phyloP scores from a whole-genome alignment of 2,113 vertebrate species.

The Microtus oregoni region DNA sequence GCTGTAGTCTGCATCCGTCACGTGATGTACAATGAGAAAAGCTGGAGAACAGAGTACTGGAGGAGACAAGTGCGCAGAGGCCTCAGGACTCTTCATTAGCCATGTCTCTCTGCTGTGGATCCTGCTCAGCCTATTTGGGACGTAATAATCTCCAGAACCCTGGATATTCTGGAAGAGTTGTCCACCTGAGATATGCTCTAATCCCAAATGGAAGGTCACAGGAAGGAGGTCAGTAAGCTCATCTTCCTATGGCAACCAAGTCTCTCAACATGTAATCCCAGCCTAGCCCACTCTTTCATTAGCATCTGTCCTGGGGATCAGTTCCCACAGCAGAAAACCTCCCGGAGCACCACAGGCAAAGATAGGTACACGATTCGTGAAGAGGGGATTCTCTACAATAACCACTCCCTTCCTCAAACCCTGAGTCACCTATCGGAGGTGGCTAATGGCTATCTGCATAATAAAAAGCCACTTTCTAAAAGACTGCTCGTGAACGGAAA shows the following conservation, averaged over 20 bases:
- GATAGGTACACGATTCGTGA: not conserved
- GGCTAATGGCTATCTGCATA: not conserved
- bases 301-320: not conserved
- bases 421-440: not conserved
- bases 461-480: constrained; percentile 21
- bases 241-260: not conserved
- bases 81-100: not conserved
- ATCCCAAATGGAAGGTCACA: not conserved
- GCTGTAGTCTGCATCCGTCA: not conserved
- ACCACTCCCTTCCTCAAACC: not conserved
- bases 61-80: not conserved
- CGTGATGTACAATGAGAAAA: not conserved
- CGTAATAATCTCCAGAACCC: not conserved
- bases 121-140: not conserved
- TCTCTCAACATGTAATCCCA: not conserved
- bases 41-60: not conserved
- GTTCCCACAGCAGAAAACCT: not conserved
- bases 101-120: not conserved
- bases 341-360: not conserved
- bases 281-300: not conserved
- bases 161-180: not conserved
- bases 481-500: not conserved
- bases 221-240: constrained; percentile 4
- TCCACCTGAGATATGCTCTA: not conserved
- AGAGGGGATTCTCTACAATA: not conserved